A percentile compares a stretch with the other conserved stretches of the same genome.
Evolutionary conservation across 2,113 vertebrate genomes (phyloP).

Genomic region (Tenebrosternarchus preto): DNA sequence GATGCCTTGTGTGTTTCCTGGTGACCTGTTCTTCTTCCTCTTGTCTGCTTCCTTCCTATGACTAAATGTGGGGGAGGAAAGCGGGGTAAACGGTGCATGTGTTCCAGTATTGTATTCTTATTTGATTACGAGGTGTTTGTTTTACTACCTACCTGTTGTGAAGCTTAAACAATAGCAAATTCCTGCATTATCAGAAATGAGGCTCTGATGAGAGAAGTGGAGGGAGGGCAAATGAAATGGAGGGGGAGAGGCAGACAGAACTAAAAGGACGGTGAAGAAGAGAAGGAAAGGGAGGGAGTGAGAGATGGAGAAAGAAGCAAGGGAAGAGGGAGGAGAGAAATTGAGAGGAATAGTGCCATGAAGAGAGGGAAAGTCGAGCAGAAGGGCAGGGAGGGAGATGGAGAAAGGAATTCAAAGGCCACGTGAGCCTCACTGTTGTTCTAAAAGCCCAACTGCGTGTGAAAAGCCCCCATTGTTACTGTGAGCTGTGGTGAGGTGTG

Average conservation of each 20-base stretch:
- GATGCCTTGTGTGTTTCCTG: slow-evolving; percentile 60
- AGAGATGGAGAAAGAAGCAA: no score
- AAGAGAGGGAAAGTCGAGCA: background rate
- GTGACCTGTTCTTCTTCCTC: slow-evolving; percentile 49
- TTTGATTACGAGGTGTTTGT: background rate
- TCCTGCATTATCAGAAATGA: no score
- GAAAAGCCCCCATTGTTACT: slow-evolving; percentile 71
- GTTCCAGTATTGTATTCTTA: background rate
- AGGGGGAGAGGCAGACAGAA: no score
- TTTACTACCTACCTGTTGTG: no score
- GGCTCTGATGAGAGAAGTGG: no score
- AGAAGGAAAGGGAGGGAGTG: no score
- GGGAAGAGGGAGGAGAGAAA: no score
- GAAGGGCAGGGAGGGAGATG: slow-evolving; percentile 2
- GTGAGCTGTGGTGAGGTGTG: slow-evolving; percentile 61
- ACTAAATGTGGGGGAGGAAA: slow-evolving; percentile 54
- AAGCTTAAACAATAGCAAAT: background rate
- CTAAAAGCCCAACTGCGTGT: slow-evolving; percentile 59
- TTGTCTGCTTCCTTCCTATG: slow-evolving; percentile 64
- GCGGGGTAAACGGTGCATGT: background rate
- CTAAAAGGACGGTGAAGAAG: no score
- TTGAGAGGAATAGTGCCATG: slow-evolving; percentile 37
- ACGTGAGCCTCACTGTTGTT: slow-evolving; percentile 57
- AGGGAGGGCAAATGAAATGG: no score
- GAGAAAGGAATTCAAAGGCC: slow-evolving; percentile 64